Percentiles rank a stretch among this genome's conserved stretches.
phyloP scores from a whole-genome alignment of 2,797 vertebrate species.

The Dromococcyx pavoninus region DNA sequence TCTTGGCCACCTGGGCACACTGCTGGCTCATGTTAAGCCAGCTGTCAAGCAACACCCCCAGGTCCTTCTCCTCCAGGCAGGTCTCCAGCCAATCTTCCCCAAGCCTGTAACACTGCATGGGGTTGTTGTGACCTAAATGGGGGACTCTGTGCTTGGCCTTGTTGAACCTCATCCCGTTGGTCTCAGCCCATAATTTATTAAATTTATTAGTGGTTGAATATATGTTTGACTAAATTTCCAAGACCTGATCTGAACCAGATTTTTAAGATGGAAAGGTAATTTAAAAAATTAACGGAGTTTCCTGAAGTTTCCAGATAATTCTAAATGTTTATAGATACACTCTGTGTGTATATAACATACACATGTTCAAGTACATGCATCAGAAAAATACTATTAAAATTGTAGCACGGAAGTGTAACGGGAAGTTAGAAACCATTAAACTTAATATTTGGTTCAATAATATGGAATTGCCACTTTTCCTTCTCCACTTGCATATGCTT shows the following conservation, averaged over 20 bases:
- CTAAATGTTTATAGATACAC: background rate
- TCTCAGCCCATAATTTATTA: no score
- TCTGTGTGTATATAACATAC: background rate
- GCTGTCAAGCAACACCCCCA: no score
- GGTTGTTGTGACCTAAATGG: no score
- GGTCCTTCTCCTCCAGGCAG: no score
- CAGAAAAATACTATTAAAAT: background rate
- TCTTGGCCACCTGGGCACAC: no score
- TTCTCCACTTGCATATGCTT: background rate
- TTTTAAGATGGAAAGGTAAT: background rate
- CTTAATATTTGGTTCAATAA: background rate
- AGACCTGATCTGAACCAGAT: background rate
- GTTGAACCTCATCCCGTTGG: no score
- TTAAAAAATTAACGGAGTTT: background rate
- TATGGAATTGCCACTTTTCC: background rate
- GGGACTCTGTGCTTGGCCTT: no score
- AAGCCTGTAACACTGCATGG: no score
- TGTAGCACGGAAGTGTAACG: background rate
- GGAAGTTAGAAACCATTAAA: background rate
- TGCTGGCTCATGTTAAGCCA: no score
- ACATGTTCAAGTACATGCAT: background rate
- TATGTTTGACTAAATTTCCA: background rate
- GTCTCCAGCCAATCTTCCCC: no score
- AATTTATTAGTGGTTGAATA: background rate
- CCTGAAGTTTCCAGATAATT: background rate